Evolutionary conservation across 2,797 vertebrate genomes (phyloP).

Genomic region (Characodon lateralis): DNA sequence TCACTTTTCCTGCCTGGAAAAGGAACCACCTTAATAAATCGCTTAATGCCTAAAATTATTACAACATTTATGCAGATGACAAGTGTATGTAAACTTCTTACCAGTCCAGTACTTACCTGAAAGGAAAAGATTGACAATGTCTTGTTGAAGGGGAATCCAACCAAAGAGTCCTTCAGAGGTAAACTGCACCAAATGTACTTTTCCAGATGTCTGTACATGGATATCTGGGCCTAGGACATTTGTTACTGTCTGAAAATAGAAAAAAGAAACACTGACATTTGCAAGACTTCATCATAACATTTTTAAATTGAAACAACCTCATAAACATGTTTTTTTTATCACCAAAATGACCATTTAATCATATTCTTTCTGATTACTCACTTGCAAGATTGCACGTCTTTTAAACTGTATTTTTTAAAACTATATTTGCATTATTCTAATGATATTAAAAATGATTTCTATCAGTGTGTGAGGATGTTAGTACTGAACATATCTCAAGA

Average conservation of each 20-base stretch:
- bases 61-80: background rate
- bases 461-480: background rate
- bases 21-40: background rate
- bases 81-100: background rate
- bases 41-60: background rate
- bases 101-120: constrained; percentile 74
- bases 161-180: constrained; percentile 86
- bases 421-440: background rate
- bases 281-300: background rate
- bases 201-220: constrained; percentile 75
- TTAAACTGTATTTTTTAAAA: background rate
- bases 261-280: constrained; percentile 1
- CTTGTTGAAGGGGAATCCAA: constrained; percentile 80
- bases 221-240: constrained; percentile 87
- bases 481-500: background rate
- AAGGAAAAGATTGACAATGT: constrained; percentile 81
- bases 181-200: constrained; percentile 86
- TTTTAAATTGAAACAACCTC: background rate
- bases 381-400: background rate
- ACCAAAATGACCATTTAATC: background rate
- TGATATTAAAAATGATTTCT: background rate
- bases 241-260: constrained; percentile 75
- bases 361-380: background rate
- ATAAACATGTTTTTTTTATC: background rate
- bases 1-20: background rate